Conservation (phyloP, 2,888 invertebrate genomes). For the Gortyna flavago region DNA sequence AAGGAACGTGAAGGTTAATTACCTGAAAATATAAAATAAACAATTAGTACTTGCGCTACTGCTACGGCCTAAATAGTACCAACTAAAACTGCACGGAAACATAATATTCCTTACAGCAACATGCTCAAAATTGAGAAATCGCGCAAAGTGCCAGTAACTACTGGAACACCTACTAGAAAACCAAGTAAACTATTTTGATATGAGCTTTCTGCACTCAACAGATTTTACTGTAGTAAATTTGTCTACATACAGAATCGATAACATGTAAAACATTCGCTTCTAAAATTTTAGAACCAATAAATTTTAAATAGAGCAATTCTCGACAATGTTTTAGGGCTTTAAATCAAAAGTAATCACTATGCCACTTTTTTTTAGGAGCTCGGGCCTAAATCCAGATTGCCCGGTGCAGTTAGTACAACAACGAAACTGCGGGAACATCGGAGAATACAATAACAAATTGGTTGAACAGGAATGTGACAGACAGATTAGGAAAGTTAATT, state of each 20-base stretch:
- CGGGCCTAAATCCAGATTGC: slow-evolving; percentile 25
- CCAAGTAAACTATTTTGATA: slow-evolving; percentile 20
- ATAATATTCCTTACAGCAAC: slow-evolving; percentile 63
- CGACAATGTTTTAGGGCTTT: slow-evolving; percentile 11
- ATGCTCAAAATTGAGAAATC: slow-evolving; percentile 56
- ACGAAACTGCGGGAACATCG: not conserved
- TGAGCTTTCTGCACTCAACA: slow-evolving; percentile 13
- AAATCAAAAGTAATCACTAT: slow-evolving; percentile 25
- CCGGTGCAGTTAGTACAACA: not conserved
- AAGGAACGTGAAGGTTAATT: slow-evolving; percentile 89
- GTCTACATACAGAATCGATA: slow-evolving; percentile 23
- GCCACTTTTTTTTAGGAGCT: slow-evolving; percentile 31
- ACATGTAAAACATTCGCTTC: slow-evolving; percentile 21
- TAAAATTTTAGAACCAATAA: slow-evolving; percentile 38
- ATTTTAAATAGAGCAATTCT: slow-evolving; percentile 34
- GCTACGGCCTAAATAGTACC: slow-evolving; percentile 53
- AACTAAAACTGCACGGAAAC: slow-evolving; percentile 63
- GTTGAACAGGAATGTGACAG: slow-evolving; percentile 18
- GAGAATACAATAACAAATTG: slow-evolving; percentile 12
- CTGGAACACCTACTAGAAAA: slow-evolving; percentile 22
- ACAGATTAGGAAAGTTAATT: slow-evolving; percentile 55
- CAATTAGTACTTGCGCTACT: slow-evolving; percentile 74
- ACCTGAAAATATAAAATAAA: slow-evolving; percentile 87
- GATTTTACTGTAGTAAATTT: slow-evolving; percentile 14
- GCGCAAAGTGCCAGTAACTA: slow-evolving; percentile 55